phyloP scores from a whole-genome alignment of 92 coral and sea anemone genomes.

The Paragorgia papillata region DNA sequence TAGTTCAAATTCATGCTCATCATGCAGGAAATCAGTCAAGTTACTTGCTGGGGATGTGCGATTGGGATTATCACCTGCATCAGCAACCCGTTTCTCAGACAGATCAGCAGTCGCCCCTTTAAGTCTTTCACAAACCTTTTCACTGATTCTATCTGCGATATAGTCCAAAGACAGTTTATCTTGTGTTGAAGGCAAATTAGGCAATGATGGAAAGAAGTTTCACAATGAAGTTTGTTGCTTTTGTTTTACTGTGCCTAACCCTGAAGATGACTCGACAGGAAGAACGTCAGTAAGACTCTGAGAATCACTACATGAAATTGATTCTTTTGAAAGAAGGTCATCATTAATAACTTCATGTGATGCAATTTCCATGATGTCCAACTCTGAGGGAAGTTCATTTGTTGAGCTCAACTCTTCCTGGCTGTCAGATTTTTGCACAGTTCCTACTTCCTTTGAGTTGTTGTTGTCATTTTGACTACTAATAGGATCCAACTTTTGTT shows the following conservation, averaged over 20 bases:
- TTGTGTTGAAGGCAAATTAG: constrained; percentile 6
- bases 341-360: no score
- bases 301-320: no score
- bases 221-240: constrained; percentile 17
- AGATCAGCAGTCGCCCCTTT: background rate
- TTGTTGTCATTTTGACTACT: no score
- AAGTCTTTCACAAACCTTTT: constrained; percentile 15
- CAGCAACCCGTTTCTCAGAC: constrained; percentile 15
- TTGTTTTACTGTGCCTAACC: constrained; percentile 5
- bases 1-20: constrained; percentile 24
- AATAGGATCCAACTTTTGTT: no score
- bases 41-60: constrained; percentile 30
- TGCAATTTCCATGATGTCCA: no score
- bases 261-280: no score
- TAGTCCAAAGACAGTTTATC: constrained; percentile 16
- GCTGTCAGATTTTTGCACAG: no score
- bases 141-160: constrained; percentile 35
- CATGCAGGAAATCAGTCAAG: constrained; percentile 25
- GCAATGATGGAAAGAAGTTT: background rate
- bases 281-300: no score
- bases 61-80: constrained; percentile 12
- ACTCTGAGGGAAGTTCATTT: no score
- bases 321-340: no score
- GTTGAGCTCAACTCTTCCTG: no score
- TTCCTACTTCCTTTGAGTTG: no score